Conservation (phyloP, 2,113 vertebrate genomes). For the Gopherus evgoodei region DNA sequence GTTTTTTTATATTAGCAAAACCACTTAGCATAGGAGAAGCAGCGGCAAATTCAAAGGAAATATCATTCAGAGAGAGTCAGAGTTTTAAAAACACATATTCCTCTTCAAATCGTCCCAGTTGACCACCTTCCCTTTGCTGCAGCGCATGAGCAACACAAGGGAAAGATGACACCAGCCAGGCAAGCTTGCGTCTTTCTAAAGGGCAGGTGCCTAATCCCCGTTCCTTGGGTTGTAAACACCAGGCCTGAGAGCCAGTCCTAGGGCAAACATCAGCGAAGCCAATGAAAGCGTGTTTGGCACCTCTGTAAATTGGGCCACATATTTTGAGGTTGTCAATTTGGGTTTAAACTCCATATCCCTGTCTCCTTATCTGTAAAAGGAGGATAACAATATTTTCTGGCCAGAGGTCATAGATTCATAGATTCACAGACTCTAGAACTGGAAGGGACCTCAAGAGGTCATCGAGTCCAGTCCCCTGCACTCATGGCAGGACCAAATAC, state of each 20-base stretch:
- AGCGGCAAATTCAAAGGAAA: not conserved
- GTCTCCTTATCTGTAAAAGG: not conserved
- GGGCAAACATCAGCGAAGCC: not conserved
- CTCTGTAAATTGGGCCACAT: not conserved
- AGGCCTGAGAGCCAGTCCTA: not conserved
- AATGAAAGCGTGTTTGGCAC: not conserved
- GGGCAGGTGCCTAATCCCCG: not conserved
- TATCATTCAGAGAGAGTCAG: rapidly evolving
- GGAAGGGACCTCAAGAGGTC: no score
- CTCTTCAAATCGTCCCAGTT: rapidly evolving
- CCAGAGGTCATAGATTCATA: not conserved
- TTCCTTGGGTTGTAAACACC: not conserved
- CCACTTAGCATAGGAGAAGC: not conserved
- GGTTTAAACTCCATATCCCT: not conserved
- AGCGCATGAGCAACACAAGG: not conserved
- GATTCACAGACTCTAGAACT: no score
- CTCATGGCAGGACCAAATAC: no score
- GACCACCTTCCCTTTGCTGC: not conserved
- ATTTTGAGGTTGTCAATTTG: not conserved
- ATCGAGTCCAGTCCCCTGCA: no score
- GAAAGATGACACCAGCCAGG: not conserved
- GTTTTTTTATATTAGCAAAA: not conserved
- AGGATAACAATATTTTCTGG: not conserved
- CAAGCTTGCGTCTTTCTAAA: rapidly evolving
- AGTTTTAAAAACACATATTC: not conserved